phyloP scores from a whole-genome alignment of 2,113 vertebrate genomes.

The Crocuta crocuta region DNA sequence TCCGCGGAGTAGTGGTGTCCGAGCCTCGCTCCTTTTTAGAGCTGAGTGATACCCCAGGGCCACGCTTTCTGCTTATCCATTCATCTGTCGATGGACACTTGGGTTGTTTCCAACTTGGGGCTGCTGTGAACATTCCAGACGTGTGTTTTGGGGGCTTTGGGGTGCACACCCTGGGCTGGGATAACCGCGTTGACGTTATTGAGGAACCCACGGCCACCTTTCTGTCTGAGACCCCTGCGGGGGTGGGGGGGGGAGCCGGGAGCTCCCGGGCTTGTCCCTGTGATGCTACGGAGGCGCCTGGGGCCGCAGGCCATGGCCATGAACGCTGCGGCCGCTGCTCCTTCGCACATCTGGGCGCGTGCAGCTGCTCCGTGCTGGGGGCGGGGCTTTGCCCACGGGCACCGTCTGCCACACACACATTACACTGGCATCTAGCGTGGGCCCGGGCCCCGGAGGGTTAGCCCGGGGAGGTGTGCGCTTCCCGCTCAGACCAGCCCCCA shows the following conservation, averaged over 20 bases:
- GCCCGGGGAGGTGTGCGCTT: not conserved
- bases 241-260: not conserved
- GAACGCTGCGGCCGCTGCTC: not conserved
- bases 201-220: not conserved
- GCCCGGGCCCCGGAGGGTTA: not conserved
- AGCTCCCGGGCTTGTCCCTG: not conserved
- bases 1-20: accelerated
- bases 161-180: not conserved
- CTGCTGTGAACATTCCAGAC: not conserved
- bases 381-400: too few species aligned
- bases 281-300: not conserved
- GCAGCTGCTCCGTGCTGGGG: not conserved
- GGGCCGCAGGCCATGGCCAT: not conserved
- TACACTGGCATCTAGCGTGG: not conserved
- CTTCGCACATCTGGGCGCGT: accelerated
- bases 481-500: not conserved
- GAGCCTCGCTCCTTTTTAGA: not conserved
- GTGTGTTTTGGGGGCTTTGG: not conserved
- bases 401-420: accelerated
- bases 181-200: not conserved
- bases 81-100: accelerated
- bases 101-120: not conserved
- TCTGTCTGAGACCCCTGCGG: not conserved
- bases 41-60: not conserved
- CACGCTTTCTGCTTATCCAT: accelerated